phyloP scores from a whole-genome alignment of 2,888 invertebrate genomes.

The Belgica antarctica region DNA sequence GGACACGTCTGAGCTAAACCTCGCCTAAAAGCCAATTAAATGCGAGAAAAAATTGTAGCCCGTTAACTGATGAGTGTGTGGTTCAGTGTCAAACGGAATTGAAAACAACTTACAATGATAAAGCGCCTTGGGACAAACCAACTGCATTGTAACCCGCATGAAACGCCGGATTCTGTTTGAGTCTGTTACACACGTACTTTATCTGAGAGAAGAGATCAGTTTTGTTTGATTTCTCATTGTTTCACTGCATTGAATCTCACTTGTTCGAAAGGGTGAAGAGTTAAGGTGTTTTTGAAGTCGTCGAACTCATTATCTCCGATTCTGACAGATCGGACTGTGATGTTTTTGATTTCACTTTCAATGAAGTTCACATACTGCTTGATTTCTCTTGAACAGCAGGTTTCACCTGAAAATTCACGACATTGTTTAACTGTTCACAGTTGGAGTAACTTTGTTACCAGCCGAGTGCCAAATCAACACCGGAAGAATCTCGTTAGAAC shows the following conservation, averaged over 20 bases:
- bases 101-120: conserved; percentile 86
- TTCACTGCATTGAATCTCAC: conserved; percentile 43
- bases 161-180: conserved; percentile 67
- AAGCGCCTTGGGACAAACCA: conserved; percentile 96
- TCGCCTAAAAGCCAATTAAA: conserved; percentile 61
- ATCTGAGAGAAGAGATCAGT: too few species aligned
- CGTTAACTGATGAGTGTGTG: too few species aligned
- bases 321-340: conserved; percentile 80
- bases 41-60: background rate
- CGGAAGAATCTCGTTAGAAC: conserved; percentile 19
- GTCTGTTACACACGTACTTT: conserved; percentile 66
- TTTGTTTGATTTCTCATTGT: too few species aligned
- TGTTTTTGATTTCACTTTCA: conserved; percentile 69
- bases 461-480: conserved; percentile 38
- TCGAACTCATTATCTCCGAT: conserved; percentile 71
- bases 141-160: conserved; percentile 85
- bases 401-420: conserved; percentile 68
- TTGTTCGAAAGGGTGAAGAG: conserved; percentile 77
- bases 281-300: conserved; percentile 81
- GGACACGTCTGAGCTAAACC: conserved; percentile 92
- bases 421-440: background rate
- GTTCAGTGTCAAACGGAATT: too few species aligned
- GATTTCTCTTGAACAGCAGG: conserved; percentile 86
- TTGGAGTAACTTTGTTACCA: background rate
- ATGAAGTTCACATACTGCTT: conserved; percentile 75